Evolutionary conservation across 2,888 invertebrate genomes (phyloP).

Genomic region (Amiota minor): DNA sequence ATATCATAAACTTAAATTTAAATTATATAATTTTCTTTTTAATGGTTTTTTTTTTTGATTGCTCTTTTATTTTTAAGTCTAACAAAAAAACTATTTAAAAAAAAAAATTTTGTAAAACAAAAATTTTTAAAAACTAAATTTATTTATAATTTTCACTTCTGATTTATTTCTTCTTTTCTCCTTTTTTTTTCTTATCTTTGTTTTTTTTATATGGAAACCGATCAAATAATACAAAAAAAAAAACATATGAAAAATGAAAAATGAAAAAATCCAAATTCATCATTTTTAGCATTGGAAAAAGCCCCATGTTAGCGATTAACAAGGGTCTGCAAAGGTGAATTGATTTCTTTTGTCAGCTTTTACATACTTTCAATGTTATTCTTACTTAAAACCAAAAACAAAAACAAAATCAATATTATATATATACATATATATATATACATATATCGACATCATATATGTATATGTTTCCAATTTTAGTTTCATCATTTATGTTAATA

Average conservation of each 20-base stretch:
- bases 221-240: too few species aligned
- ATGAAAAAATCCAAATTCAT: conserved; percentile 35
- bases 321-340: conserved; percentile 88
- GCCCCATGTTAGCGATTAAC: conserved; percentile 85
- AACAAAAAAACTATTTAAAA: too few species aligned
- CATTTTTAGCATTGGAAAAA: conserved; percentile 84
- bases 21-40: too few species aligned
- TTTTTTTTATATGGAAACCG: too few species aligned
- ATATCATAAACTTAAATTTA: too few species aligned
- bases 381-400: conserved; percentile 42
- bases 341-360: conserved; percentile 68
- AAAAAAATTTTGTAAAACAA: not conserved
- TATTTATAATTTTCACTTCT: conserved; percentile 26
- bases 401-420: conserved; percentile 10
- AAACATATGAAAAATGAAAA: too few species aligned
- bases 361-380: conserved; percentile 50
- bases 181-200: conserved; percentile 73
- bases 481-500: too few species aligned
- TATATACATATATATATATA: not conserved
- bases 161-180: conserved; percentile 39
- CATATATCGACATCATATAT: not conserved
- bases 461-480: too few species aligned
- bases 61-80: too few species aligned
- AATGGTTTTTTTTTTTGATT: too few species aligned
- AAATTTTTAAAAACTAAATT: conserved; percentile 5